Conservation (phyloP, 53 echinoderm and acorn worm species). For the Henricia sp. region DNA sequence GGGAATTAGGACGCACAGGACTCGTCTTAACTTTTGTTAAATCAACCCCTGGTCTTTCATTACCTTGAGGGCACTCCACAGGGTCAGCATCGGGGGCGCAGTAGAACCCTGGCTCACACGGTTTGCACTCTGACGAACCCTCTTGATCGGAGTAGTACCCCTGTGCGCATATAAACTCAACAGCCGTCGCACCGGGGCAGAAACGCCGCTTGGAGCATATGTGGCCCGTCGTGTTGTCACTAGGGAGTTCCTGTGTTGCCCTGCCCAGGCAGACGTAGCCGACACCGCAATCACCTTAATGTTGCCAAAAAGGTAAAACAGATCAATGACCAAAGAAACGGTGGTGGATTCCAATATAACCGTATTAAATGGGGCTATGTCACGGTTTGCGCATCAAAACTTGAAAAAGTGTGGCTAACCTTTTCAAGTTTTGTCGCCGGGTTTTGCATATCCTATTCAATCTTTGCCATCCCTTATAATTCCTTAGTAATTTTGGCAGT, state of each 20-base stretch:
- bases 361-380: too few relatives aligned
- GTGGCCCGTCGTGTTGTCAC: conserved; percentile 86
- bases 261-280: conserved; percentile 85
- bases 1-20: too few relatives aligned
- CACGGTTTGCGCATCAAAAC: too few relatives aligned
- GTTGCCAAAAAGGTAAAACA: neutral
- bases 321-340: too few relatives aligned
- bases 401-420: too few relatives aligned
- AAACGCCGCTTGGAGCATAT: conserved; percentile 81
- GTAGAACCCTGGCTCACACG: conserved; percentile 78
- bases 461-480: too few relatives aligned
- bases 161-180: conserved; percentile 68
- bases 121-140: conserved; percentile 73
- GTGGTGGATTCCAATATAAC: too few relatives aligned
- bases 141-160: conserved; percentile 82
- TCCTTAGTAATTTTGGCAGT: too few relatives aligned
- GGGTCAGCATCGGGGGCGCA: conserved; percentile 93
- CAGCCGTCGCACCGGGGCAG: conserved; percentile 71
- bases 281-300: conserved; percentile 77
- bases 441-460: too few relatives aligned
- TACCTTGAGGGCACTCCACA: conserved; percentile 87
- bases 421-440: too few relatives aligned
- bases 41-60: neutral
- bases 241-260: conserved; percentile 76
- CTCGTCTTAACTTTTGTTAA: neutral